Evolutionary conservation across 1,140 invertebrate species (phyloP).

Genomic region (Tachypleus tridentatus): DNA sequence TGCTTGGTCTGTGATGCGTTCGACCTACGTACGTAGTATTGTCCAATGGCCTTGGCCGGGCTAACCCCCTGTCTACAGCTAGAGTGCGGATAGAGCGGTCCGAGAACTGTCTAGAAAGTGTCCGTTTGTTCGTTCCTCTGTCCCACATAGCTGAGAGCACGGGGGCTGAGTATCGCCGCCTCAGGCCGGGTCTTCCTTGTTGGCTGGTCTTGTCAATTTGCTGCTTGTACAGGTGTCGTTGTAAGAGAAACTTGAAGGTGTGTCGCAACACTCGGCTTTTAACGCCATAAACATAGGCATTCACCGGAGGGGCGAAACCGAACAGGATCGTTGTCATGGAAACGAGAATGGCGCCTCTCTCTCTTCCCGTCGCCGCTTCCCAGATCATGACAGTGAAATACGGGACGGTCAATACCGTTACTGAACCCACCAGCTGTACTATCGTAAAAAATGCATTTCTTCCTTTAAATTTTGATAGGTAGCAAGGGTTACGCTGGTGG

Average conservation of each 20-base stretch:
- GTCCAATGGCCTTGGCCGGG: too few relatives aligned
- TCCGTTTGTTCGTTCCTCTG: too few relatives aligned
- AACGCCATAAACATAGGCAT: constrained; percentile 61
- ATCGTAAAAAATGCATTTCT: constrained; percentile 54
- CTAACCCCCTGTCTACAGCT: too few relatives aligned
- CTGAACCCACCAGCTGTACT: constrained; percentile 53
- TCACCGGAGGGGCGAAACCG: constrained; percentile 53
- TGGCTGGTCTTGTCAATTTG: too few relatives aligned
- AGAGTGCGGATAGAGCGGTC: too few relatives aligned
- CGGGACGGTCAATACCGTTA: constrained; percentile 56
- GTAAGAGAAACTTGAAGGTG: constrained; percentile 60
- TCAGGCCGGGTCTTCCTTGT: too few relatives aligned
- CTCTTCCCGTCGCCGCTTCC: constrained; percentile 37
- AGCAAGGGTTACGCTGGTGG: constrained; percentile 56
- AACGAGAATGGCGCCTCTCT: constrained; percentile 34
- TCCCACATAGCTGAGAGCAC: too few relatives aligned
- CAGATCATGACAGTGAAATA: constrained; percentile 58
- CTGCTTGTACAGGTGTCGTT: constrained; percentile 58
- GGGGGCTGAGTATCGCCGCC: too few relatives aligned
- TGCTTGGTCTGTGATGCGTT: too few relatives aligned
- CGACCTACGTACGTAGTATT: too few relatives aligned
- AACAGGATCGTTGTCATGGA: constrained; percentile 48
- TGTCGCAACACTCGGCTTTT: constrained; percentile 51
- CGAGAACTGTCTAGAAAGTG: too few relatives aligned
- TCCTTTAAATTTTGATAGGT: constrained; percentile 43